These are phyloP conservation scores for Elymnias hypermnestra DNA, from an alignment of 1,140 invertebrate species.

Conservation along the genomic window DNA sequence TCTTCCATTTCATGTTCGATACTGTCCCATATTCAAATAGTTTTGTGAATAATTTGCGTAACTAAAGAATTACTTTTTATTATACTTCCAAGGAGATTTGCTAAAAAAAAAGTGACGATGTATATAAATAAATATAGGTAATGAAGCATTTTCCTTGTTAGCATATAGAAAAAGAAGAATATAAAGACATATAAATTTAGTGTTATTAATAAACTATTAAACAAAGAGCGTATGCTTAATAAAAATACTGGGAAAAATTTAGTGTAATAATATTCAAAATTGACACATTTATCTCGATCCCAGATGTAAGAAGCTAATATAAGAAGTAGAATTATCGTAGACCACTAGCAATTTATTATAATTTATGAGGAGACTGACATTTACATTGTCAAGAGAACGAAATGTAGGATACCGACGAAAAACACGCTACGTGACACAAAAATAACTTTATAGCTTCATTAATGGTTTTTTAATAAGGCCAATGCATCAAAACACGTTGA, in stretches of 20 bases:
- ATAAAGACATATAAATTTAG: too few relatives aligned
- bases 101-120: too few relatives aligned
- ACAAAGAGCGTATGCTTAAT: too few relatives aligned
- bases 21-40: too few relatives aligned
- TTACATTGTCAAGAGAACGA: background rate
- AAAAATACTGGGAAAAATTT: background rate
- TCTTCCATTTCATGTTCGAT: too few relatives aligned
- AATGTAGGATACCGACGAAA: background rate
- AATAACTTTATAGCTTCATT: background rate
- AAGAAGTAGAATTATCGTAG: background rate
- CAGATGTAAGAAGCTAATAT: background rate
- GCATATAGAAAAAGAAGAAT: too few relatives aligned
- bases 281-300: background rate
- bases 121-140: too few relatives aligned
- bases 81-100: too few relatives aligned
- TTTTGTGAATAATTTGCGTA: too few relatives aligned
- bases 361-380: background rate
- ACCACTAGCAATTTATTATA: background rate
- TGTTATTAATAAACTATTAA: too few relatives aligned
- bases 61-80: too few relatives aligned
- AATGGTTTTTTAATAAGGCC: background rate
- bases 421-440: background rate
- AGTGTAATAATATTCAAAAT: background rate
- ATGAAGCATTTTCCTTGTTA: too few relatives aligned
- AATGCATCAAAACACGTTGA: background rate